Evolutionary conservation across 2,797 vertebrate species (phyloP), one percentile per base, ranked within the genome.

Genomic region (Delichon dasypus): DNA sequence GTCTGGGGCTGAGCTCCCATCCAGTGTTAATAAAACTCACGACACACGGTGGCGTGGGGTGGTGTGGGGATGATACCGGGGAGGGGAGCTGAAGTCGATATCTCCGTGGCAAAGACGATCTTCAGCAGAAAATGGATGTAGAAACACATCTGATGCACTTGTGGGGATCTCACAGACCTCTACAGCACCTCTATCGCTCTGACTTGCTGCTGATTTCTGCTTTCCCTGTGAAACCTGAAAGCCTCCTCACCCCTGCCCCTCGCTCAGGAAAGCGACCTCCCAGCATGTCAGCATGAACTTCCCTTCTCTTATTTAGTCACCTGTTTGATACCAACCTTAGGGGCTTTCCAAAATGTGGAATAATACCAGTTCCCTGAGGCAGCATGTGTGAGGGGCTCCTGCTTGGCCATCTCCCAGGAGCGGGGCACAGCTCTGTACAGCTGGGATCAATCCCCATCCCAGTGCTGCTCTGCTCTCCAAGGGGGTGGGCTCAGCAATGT

Each of bases 1-100:
- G 42, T 8, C 26, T 9, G 1, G 15, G 16, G 3, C 3, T 51
- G 55, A 80, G 44, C 8, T 71, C 27, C 62, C 30, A 36, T 42
- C 55, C 3, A 0, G 21, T 0, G 0, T 13, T 64, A 23, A 23
- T 42, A 23, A 64, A 77, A 25, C 16, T 58, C 21, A 34, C 2
- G 2, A 11, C 18, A 9, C 26, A 9, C 0, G 3, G 42, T 25
- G 30, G 19, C 15, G 40, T 11, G 13, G 25, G 38, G 20, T 80
- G 42, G 27, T 5, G 3, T 10, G 25, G 16, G 34, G 7, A 3
- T 75, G 42, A 25, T 47, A 14, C 19, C 1, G 2, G 13, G 21
- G 19, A 64, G 32, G 42, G 26, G 10, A 25, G 12, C 47, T 62
- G 61, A 53, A 13, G 10, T 6, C 34, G 26, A 13, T 55, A 30